Conservation (phyloP, 2,113 vertebrate genomes). For the Numida meleagris region DNA sequence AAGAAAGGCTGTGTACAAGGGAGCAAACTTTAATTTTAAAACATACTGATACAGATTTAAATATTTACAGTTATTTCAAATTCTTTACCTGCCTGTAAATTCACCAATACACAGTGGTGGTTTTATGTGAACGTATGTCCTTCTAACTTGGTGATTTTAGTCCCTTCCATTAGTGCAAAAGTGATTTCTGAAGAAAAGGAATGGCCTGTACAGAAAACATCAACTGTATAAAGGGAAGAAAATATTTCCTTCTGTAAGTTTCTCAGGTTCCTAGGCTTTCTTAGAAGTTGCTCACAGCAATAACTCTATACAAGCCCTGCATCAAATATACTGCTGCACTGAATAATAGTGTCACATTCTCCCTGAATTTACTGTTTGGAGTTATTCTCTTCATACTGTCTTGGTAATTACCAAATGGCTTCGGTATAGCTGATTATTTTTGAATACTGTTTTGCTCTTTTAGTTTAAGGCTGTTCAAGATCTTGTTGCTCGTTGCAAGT, state of each 20-base stretch:
- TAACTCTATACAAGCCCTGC: not conserved
- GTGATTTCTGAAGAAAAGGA: not conserved
- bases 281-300: fast-evolving
- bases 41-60: not conserved
- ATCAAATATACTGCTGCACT: not conserved
- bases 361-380: not conserved
- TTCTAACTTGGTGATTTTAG: not conserved
- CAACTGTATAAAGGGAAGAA: not conserved
- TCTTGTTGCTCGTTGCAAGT: not conserved
- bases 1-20: not conserved
- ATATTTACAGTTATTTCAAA: not conserved
- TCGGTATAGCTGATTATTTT: not conserved
- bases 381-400: not conserved
- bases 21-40: not conserved
- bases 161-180: not conserved
- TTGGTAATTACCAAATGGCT: not conserved
- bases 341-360: not conserved
- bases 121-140: not conserved
- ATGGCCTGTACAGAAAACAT: not conserved
- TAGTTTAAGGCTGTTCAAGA: not conserved
- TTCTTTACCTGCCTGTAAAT: not conserved
- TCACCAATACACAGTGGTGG: not conserved
- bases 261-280: not conserved
- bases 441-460: not conserved
- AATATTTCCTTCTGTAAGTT: not conserved